These are phyloP conservation scores for Lagria hirta DNA, from an alignment of 2,888 invertebrate genomes.

Conservation along the genomic window DNA sequence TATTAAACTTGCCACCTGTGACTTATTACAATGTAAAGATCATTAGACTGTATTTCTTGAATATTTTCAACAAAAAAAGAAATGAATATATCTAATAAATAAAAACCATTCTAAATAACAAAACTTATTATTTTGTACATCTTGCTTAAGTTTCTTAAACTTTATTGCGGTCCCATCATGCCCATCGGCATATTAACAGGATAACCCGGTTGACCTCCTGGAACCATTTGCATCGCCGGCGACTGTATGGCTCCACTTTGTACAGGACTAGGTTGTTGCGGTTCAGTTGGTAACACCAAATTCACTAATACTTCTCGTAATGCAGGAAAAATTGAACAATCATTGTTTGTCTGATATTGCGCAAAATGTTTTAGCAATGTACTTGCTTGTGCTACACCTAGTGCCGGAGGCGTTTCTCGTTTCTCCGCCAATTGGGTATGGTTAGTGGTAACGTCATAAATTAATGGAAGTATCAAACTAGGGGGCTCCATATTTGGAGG, in stretches of 20 bases:
- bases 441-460: conserved; percentile 87
- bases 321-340: conserved; percentile 90
- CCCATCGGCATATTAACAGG: conserved; percentile 53
- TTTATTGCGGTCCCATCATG: conserved; percentile 49
- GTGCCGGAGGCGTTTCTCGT: conserved; percentile 65
- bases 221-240: conserved; percentile 62
- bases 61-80: too few species aligned
- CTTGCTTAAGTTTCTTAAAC: too few species aligned
- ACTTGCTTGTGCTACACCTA: conserved; percentile 65
- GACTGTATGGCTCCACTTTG: conserved; percentile 53
- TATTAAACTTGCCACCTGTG: too few species aligned
- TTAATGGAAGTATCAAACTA: conserved; percentile 80
- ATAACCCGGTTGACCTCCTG: conserved; percentile 53
- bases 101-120: too few species aligned
- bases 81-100: too few species aligned
- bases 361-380: conserved; percentile 70
- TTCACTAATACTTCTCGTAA: conserved; percentile 85
- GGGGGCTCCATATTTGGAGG: conserved; percentile 66
- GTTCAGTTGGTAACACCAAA: conserved; percentile 78
- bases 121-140: too few species aligned
- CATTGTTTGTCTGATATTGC: conserved; percentile 70
- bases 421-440: conserved; percentile 85
- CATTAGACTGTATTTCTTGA: too few species aligned
- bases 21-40: too few species aligned
- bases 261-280: conserved; percentile 59